These are phyloP conservation scores for Apamea anceps DNA, from an alignment of 2,888 invertebrate species.

Conservation along the genomic window DNA sequence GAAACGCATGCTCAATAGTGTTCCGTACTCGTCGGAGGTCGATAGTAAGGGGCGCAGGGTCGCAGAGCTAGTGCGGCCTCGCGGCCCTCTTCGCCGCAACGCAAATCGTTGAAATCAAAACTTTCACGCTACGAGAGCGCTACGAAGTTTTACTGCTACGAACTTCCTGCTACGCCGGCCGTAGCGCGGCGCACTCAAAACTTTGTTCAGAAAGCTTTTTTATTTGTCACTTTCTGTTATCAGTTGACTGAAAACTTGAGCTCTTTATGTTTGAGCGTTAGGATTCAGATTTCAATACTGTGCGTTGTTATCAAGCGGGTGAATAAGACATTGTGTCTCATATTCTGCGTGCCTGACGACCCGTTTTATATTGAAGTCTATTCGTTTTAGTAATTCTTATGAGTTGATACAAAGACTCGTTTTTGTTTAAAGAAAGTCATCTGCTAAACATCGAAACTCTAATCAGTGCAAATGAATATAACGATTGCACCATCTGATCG, in stretches of 20 bases:
- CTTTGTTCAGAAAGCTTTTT: constrained; percentile 89
- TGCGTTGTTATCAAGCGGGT: constrained; percentile 67
- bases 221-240: constrained; percentile 89
- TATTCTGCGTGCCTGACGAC: constrained; percentile 35
- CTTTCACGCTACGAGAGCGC: constrained; percentile 90
- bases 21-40: constrained; percentile 23
- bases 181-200: constrained; percentile 89
- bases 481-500: constrained; percentile 55
- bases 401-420: not conserved
- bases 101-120: constrained; percentile 91
- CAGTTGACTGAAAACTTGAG: constrained; percentile 82
- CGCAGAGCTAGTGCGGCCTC: constrained; percentile 86
- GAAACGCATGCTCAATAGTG: constrained; percentile 26
- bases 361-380: constrained; percentile 19
- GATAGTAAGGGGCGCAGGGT: constrained; percentile 80
- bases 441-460: constrained; percentile 13
- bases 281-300: constrained; percentile 72
- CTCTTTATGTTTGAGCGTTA: constrained; percentile 74
- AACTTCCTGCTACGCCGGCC: constrained; percentile 89
- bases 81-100: constrained; percentile 88
- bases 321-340: constrained; percentile 57
- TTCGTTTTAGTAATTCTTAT: constrained; percentile 1
- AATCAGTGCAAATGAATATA: constrained; percentile 2
- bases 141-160: constrained; percentile 90
- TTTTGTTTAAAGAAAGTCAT: constrained; percentile 15